Percentiles rank a stretch among this genome's conserved stretches.
Evolutionary conservation across 2,797 vertebrate species (phyloP).

Genomic region (Arvicola amphibius): DNA sequence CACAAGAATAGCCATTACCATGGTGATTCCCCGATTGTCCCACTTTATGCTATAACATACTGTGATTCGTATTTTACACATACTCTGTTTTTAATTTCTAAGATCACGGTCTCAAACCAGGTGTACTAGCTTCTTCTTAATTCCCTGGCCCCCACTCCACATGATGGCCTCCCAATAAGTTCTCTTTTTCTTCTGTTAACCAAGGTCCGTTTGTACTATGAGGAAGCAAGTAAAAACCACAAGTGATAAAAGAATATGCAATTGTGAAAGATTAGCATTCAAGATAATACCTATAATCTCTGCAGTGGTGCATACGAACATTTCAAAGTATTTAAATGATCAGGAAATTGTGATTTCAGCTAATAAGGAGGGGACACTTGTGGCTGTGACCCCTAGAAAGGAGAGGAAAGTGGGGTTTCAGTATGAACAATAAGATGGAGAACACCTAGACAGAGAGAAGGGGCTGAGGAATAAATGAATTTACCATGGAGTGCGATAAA

Average conservation of each 20-base stretch:
- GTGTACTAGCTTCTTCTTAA: neutral
- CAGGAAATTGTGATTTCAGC: neutral
- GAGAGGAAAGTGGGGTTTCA: neutral
- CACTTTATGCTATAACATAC: neutral
- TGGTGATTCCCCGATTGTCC: neutral
- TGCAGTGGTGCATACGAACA: neutral
- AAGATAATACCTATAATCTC: neutral
- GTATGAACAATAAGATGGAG: neutral
- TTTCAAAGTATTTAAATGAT: neutral
- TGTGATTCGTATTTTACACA: neutral
- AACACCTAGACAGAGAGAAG: neutral
- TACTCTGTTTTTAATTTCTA: neutral
- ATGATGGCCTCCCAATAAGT: neutral
- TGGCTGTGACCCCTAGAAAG: neutral
- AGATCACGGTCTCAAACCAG: neutral
- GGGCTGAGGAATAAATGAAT: neutral
- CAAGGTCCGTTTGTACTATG: neutral
- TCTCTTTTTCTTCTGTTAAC: neutral
- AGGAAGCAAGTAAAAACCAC: neutral
- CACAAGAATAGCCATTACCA: neutral
- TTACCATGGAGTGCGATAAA: neutral
- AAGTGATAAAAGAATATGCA: neutral
- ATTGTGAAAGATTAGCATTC: constrained; percentile 5
- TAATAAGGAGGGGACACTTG: neutral
- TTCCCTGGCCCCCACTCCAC: neutral